phyloP scores from a whole-genome alignment of 1,140 invertebrate species.

The Penaeus indicus region DNA sequence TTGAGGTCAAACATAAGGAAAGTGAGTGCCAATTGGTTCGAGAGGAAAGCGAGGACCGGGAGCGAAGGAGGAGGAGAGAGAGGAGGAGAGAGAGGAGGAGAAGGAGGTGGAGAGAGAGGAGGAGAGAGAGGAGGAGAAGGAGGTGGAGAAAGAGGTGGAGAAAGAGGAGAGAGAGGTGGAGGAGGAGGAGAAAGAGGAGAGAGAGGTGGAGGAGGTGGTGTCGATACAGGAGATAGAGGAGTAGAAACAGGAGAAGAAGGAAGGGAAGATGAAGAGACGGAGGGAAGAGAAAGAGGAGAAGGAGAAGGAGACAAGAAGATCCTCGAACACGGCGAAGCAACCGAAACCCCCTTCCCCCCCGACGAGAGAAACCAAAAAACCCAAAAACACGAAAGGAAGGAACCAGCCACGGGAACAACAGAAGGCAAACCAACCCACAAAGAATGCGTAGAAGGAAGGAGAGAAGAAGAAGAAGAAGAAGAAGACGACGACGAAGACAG shows the following conservation, averaged over 20 bases:
- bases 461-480: background rate
- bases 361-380: background rate
- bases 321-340: conserved; percentile 53
- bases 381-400: background rate
- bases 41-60: conserved; percentile 62
- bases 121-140: background rate
- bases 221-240: conserved; percentile 29
- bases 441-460: background rate
- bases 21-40: conserved; percentile 66
- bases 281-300: conserved; percentile 42
- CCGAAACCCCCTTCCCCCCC: background rate
- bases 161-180: background rate
- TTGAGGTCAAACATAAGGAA: conserved; percentile 63
- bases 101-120: background rate
- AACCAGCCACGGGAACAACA: conserved; percentile 51
- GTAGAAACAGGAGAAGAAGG: background rate
- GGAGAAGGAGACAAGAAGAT: conserved; percentile 56
- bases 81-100: background rate
- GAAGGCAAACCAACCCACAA: too few species aligned
- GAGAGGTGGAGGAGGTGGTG: conserved; percentile 20
- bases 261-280: background rate
- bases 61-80: conserved; percentile 43
- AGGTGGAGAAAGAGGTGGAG: background rate
- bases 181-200: conserved; percentile 1
- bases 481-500: conserved; percentile 17